Evolutionary conservation across 2,888 invertebrate species (phyloP).

Genomic region (Corythucha ciliata): DNA sequence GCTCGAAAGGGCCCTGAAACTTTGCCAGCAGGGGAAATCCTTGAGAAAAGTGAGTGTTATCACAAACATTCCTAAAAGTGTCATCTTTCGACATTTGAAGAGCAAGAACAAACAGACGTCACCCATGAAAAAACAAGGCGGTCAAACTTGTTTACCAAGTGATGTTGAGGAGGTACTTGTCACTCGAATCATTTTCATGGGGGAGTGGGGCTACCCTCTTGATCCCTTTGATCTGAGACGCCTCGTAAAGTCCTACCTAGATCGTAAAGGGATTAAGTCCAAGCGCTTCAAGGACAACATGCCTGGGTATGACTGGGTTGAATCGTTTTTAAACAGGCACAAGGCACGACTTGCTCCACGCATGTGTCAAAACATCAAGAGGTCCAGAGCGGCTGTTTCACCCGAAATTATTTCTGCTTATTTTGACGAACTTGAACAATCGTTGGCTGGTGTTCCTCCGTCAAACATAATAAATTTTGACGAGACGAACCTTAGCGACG

Average conservation of each 20-base stretch:
- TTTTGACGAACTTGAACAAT: conserved; percentile 14
- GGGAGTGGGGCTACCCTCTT: conserved; percentile 36
- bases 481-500: conserved; percentile 24
- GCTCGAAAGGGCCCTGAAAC: too few relatives aligned
- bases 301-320: conserved; percentile 34
- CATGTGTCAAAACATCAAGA: conserved; percentile 9
- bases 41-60: too few relatives aligned
- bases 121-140: too few relatives aligned
- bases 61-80: too few relatives aligned
- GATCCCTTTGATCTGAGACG: conserved; percentile 14
- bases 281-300: conserved; percentile 34
- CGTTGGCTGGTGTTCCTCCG: conserved; percentile 24
- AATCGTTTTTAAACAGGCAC: conserved; percentile 29
- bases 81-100: too few relatives aligned
- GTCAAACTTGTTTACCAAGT: conserved; percentile 26
- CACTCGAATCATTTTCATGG: conserved; percentile 26
- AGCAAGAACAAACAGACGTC: too few relatives aligned
- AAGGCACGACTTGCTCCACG: conserved; percentile 14
- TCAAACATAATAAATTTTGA: conserved; percentile 24
- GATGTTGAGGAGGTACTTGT: conserved; percentile 34
- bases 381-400: conserved; percentile 4
- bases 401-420: neutral
- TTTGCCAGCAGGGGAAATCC: too few relatives aligned
- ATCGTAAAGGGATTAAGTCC: conserved; percentile 12
- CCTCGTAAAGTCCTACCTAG: conserved; percentile 16